A percentile compares a stretch with the other conserved stretches of the same genome.
Conservation (phyloP, 30 jellyfish, hydroid and myxozoan genomes). For the Aurelia sp. region DNA sequence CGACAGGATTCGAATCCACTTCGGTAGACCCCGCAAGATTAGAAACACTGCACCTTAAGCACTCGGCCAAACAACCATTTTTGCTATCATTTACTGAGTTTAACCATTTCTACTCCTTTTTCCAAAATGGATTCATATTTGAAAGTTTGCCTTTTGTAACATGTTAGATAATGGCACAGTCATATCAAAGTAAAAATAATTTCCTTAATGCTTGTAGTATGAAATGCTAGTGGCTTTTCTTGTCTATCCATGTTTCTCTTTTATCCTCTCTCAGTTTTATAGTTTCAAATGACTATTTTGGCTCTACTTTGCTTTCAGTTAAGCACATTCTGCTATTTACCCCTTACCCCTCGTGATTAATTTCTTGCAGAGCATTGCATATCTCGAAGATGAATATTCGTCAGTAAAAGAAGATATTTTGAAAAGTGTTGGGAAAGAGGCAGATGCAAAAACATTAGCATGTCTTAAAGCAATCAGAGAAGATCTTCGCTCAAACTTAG, state of each 20-base stretch:
- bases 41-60: too few species aligned
- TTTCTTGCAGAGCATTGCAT: constrained; percentile 24
- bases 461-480: constrained; percentile 15
- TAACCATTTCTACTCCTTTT: not conserved
- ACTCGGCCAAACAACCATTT: too few species aligned
- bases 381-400: constrained; percentile 42
- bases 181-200: not conserved
- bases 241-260: too few species aligned
- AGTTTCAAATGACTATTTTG: too few species aligned
- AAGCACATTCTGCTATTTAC: too few species aligned
- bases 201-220: not conserved
- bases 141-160: not conserved
- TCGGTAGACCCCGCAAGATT: too few species aligned
- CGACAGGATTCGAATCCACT: too few species aligned
- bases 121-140: not conserved
- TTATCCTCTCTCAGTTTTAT: too few species aligned
- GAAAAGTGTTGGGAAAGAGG: constrained; percentile 16
- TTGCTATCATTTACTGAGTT: not conserved
- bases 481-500: constrained; percentile 29
- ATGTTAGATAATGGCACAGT: not conserved
- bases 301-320: too few species aligned
- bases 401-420: constrained; percentile 31
- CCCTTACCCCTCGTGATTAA: not conserved
- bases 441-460: constrained; percentile 8
- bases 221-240: too few species aligned